Percentiles rank a stretch among this genome's conserved stretches.
Evolutionary conservation across 2,113 vertebrate species (phyloP).

Genomic region (Serinus canaria): DNA sequence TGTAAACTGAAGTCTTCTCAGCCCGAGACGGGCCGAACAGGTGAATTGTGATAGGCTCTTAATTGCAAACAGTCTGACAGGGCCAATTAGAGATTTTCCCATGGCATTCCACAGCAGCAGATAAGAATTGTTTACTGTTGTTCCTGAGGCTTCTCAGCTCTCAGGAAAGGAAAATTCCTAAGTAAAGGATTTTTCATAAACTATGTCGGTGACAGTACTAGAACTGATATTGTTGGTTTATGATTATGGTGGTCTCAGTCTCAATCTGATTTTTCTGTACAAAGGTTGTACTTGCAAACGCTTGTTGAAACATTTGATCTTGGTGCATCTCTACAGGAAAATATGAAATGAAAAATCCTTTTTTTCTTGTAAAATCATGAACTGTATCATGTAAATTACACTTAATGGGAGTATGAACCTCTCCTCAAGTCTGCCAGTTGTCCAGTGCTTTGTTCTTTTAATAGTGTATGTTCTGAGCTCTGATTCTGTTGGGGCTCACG

Average conservation of each 20-base stretch:
- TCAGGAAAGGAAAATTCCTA: too few species aligned
- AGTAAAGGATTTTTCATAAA: too few species aligned
- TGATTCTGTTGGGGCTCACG: neutral
- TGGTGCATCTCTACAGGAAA: neutral
- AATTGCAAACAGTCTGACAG: too few species aligned
- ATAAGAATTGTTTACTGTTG: too few species aligned
- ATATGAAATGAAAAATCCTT: neutral
- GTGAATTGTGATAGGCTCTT: too few species aligned
- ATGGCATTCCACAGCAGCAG: too few species aligned
- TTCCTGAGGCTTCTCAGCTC: too few species aligned
- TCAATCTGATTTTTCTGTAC: neutral
- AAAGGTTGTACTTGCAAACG: neutral
- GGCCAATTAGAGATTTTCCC: too few species aligned
- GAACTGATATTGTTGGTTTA: neutral
- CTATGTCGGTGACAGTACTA: too few species aligned
- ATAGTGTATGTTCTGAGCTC: neutral
- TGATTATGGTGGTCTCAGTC: neutral
- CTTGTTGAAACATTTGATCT: neutral
- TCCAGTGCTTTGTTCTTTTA: neutral
- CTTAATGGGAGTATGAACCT: neutral
- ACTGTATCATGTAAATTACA: neutral
- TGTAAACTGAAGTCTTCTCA: too few species aligned
- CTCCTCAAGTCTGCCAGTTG: neutral
- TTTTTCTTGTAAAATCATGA: neutral
- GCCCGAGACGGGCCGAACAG: too few species aligned